Conservation (phyloP, 2,797 vertebrate genomes). For the Tiaroga cobitis region DNA sequence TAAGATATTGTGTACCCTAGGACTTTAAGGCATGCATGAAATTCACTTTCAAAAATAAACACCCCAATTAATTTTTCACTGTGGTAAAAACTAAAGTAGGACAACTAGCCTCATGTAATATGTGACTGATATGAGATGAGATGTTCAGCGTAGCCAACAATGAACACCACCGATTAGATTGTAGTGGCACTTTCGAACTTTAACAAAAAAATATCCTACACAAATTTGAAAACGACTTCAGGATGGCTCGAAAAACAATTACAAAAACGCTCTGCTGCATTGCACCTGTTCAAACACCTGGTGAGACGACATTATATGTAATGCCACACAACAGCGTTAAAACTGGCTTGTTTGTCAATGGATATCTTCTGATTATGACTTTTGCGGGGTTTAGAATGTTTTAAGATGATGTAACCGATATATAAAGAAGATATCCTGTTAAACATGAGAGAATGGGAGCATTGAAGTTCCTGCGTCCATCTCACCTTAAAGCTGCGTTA, state of each 20-base stretch:
- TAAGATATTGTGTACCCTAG: background rate
- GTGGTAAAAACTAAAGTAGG: slow-evolving; percentile 25
- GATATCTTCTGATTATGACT: slow-evolving; percentile 18
- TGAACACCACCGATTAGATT: background rate
- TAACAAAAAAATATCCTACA: background rate
- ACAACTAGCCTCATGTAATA: background rate
- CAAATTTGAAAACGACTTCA: slow-evolving; percentile 14
- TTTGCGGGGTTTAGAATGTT: slow-evolving; percentile 6
- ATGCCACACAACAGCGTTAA: background rate
- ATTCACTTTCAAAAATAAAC: background rate
- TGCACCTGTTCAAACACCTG: slow-evolving; percentile 62
- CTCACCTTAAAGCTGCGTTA: slow-evolving; percentile 15
- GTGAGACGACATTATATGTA: slow-evolving; percentile 26
- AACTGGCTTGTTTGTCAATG: background rate
- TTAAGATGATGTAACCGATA: background rate
- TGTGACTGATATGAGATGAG: background rate
- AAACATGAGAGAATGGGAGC: slow-evolving; percentile 12
- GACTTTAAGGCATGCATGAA: background rate
- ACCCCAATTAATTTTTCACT: background rate
- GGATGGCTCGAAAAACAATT: background rate
- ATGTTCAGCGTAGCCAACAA: no score
- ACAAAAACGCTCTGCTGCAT: slow-evolving; percentile 57
- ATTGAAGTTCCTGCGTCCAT: slow-evolving; percentile 33
- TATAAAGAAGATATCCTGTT: slow-evolving; percentile 3
- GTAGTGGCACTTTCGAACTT: background rate